Evolutionary conservation across 2,888 invertebrate species (phyloP), one percentile per base, ranked within the genome.

Genomic region (Cataglyphis rosenhaueri): DNA sequence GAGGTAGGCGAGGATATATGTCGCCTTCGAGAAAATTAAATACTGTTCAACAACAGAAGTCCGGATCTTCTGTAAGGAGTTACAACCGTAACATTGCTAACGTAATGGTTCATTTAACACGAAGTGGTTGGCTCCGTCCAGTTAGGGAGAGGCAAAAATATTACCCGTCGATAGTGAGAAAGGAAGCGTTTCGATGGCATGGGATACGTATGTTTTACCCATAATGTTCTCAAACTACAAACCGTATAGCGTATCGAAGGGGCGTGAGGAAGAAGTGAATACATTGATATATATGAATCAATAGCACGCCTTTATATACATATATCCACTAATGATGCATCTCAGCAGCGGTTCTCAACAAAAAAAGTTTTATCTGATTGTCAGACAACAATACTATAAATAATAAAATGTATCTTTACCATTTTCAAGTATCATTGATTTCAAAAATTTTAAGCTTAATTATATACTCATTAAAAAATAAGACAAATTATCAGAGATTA

Each of bases 51-150:
- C 68, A 75, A 83, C 83, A 86, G 86, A 89, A 89, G 85, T 88
- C 85, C 88, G 85, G 87, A 88, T 88, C 86, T 85, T 87, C 66
- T 85, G 82, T 86, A 85, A 87, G 86, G 86, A 86, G 84, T 83
- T 74, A 85, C 85, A 82, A 52, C 75, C 79, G 84, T 86, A 86
- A 84, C 87, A 82, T 82, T 85, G 84, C 86, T 83, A 71, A 84
- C 87, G 86, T 87, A 84, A 87, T 85, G 89, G 89, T 88, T 89
- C 90, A 85, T 90, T 90, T 89, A 89, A 87, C 85, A 82, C 81
- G 81, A 84, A 86, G 86, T 84, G 87, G 86, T 87, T 81, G 82
- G 83, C 75, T 88, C 74, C 89, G 87, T 90, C 90, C 90, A 87
- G 90, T 82, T 90, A 84, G 87, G 89, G 88, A 88, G 86, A 88